Evolutionary conservation across 2,113 vertebrate species (phyloP).

Genomic region (Monopterus albus): DNA sequence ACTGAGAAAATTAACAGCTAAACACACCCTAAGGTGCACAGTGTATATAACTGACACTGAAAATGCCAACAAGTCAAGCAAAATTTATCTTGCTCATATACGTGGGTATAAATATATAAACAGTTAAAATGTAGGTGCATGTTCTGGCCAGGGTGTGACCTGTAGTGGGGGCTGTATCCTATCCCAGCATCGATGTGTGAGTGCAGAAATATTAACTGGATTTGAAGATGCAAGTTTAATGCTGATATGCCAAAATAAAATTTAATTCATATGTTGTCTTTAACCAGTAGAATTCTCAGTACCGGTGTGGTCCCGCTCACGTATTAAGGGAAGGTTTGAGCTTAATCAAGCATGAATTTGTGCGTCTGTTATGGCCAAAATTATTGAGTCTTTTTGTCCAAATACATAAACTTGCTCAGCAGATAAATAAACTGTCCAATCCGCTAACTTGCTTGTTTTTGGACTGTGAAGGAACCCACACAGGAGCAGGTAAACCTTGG

Average conservation of each 20-base stretch:
- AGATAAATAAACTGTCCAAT: not conserved
- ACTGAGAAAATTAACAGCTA: conserved; percentile 31
- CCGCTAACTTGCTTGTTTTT: conserved; percentile 2
- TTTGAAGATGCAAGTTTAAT: not conserved
- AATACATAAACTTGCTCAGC: not conserved
- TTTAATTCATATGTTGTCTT: too few species aligned
- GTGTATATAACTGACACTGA: too few species aligned
- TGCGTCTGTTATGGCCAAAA: not conserved
- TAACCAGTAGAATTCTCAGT: not conserved
- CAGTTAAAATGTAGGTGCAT: not conserved
- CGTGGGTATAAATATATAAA: not conserved
- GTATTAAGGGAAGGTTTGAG: not conserved
- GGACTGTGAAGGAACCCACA: conserved; percentile 19
- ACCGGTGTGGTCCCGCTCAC: not conserved
- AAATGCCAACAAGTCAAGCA: conserved; percentile 4
- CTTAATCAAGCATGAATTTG: not conserved
- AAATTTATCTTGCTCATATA: not conserved
- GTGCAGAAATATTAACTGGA: not conserved
- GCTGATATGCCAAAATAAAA: too few species aligned
- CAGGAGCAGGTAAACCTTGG: conserved; percentile 1
- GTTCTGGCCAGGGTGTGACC: not conserved
- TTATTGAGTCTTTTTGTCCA: not conserved
- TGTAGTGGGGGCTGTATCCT: not conserved
- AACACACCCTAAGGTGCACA: too few species aligned
- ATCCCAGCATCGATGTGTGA: not conserved